Evolutionary conservation across 1,140 invertebrate species (phyloP).

Genomic region (Nasonia longicornis): DNA sequence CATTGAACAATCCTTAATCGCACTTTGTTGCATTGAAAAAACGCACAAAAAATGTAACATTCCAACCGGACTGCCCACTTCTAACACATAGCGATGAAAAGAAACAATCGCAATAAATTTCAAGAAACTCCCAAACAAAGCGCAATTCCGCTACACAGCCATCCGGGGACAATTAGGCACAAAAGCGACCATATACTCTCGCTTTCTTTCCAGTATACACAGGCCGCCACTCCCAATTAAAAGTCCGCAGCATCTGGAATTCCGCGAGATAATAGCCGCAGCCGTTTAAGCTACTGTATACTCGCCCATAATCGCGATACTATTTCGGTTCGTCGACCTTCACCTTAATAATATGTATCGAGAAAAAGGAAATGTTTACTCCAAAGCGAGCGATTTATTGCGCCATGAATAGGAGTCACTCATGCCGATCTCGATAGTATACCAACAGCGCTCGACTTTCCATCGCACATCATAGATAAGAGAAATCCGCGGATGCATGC

Average conservation of each 20-base stretch:
- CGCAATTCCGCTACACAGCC: too few relatives aligned
- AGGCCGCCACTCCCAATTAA: constrained; percentile 26
- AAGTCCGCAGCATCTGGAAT: background rate
- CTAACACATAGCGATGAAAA: too few relatives aligned
- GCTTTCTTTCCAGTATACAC: background rate
- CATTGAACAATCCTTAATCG: too few relatives aligned
- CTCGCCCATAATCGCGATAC: background rate
- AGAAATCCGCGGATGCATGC: background rate
- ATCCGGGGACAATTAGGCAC: background rate
- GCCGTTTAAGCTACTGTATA: too few relatives aligned
- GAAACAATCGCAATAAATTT: too few relatives aligned
- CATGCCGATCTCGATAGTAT: background rate
- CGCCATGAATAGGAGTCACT: background rate
- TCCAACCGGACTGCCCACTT: too few relatives aligned
- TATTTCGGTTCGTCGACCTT: constrained; percentile 22
- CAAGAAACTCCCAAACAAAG: too few relatives aligned
- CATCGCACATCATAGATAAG: background rate
- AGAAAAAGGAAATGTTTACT: background rate
- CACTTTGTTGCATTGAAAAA: too few relatives aligned
- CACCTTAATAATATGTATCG: constrained; percentile 35
- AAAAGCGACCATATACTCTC: background rate
- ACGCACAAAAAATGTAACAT: too few relatives aligned
- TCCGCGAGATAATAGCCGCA: background rate
- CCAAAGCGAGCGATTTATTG: background rate
- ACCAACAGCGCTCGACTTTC: background rate